Conservation (phyloP, 23 tunicate species). For the Diplosoma virens region DNA sequence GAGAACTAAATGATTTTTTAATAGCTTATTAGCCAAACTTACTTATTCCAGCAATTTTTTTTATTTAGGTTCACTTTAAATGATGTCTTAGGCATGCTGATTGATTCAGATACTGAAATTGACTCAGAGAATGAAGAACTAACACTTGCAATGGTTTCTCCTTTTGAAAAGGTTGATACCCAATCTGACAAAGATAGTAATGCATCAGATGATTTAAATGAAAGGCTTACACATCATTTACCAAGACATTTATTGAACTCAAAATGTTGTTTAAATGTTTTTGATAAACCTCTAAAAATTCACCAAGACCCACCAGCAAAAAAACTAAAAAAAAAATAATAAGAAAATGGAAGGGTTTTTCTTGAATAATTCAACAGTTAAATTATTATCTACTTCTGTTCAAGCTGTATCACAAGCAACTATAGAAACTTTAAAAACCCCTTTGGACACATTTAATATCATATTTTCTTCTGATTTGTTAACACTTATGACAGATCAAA, state of each 20-base stretch:
- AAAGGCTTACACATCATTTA: background rate
- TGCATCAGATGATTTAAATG: slow-evolving; percentile 16
- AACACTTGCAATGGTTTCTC: background rate
- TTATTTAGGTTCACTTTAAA: no score
- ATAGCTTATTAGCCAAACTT: no score
- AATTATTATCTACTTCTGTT: background rate
- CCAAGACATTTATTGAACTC: background rate
- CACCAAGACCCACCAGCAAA: no score
- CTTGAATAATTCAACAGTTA: background rate
- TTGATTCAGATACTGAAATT: no score
- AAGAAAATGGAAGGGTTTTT: background rate
- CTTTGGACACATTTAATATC: background rate
- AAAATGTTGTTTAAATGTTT: no score
- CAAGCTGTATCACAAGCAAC: background rate
- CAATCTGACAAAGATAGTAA: slow-evolving; percentile 12
- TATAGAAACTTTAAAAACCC: background rate
- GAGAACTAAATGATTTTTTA: no score
- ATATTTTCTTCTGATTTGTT: background rate
- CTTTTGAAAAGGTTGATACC: background rate
- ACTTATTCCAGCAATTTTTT: no score
- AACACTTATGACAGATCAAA: slow-evolving; percentile 4
- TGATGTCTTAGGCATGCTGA: no score
- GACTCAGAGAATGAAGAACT: background rate
- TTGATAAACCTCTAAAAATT: no score
- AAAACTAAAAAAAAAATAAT: no score